A percentile compares a stretch with the other conserved stretches of the same genome.
These are phyloP conservation scores for Prunella fulvescens DNA, from an alignment of 2,113 vertebrate species.

Conservation along the genomic window DNA sequence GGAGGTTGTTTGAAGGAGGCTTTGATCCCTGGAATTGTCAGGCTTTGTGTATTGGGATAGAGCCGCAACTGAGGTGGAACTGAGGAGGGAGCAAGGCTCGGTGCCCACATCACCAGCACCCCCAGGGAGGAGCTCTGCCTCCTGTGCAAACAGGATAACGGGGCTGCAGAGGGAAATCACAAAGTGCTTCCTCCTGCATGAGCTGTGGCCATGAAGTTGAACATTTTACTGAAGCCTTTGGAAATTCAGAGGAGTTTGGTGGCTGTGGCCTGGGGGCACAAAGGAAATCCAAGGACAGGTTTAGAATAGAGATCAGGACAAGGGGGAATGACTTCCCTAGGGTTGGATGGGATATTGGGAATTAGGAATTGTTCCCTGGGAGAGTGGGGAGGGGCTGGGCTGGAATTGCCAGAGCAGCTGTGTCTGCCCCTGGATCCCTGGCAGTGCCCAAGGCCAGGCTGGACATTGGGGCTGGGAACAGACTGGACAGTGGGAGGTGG, in stretches of 20 bases:
- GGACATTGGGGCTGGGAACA: neutral
- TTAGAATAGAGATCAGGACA: neutral
- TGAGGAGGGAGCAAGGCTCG: neutral
- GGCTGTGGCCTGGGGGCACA: neutral
- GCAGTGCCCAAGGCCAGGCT: neutral
- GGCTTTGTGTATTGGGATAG: neutral
- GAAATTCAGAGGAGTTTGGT: neutral
- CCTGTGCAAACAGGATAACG: fast-evolving
- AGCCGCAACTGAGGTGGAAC: fast-evolving
- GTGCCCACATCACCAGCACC: neutral
- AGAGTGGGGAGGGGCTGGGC: neutral
- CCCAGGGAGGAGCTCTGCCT: neutral
- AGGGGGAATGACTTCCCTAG: neutral
- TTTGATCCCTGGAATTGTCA: neutral
- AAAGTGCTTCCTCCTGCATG: neutral
- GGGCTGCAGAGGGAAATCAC: fast-evolving
- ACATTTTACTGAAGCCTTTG: neutral
- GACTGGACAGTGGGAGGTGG: neutral
- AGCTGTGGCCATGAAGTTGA: neutral
- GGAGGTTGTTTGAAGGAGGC: neutral
- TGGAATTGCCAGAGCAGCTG: neutral
- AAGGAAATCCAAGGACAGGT: neutral
- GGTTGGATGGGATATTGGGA: fast-evolving
- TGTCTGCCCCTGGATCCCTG: neutral
- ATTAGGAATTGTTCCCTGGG: neutral